Evolutionary conservation across 2,113 vertebrate species (phyloP).

Genomic region (Crotalus tigris): DNA sequence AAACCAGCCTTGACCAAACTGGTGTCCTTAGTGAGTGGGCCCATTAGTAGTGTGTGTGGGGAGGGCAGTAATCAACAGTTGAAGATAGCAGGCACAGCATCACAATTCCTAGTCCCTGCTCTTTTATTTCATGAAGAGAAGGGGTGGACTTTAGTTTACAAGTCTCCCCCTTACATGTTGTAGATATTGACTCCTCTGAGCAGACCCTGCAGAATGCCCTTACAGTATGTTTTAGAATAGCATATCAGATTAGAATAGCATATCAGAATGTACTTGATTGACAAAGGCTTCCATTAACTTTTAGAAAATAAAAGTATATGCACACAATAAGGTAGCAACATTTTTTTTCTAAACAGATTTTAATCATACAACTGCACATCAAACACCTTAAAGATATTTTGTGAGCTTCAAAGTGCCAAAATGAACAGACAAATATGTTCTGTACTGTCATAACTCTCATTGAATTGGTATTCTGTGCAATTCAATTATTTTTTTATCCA

Average conservation of each 20-base stretch:
- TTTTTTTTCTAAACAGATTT: not conserved
- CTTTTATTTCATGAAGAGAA: not conserved
- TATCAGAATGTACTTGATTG: not conserved
- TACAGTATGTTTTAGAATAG: not conserved
- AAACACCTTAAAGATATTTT: not conserved
- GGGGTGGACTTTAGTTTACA: not conserved
- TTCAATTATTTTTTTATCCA: not conserved
- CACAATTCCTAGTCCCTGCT: not conserved
- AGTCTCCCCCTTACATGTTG: not conserved
- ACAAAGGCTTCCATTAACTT: not conserved
- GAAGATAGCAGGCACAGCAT: not conserved
- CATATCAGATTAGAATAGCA: not conserved
- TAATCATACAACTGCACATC: not conserved
- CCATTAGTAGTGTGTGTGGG: too few relatives aligned
- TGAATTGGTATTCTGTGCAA: not conserved
- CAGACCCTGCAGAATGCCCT: not conserved
- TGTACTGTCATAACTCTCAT: not conserved
- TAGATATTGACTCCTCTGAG: not conserved
- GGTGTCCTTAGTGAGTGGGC: not conserved
- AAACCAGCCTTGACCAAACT: not conserved
- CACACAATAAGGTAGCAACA: not conserved
- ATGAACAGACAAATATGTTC: not conserved
- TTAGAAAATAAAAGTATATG: not conserved
- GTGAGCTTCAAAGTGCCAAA: not conserved
- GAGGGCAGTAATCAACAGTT: not conserved